Evolutionary conservation across 2,888 invertebrate genomes (phyloP).

Genomic region (Papilio gigon): DNA sequence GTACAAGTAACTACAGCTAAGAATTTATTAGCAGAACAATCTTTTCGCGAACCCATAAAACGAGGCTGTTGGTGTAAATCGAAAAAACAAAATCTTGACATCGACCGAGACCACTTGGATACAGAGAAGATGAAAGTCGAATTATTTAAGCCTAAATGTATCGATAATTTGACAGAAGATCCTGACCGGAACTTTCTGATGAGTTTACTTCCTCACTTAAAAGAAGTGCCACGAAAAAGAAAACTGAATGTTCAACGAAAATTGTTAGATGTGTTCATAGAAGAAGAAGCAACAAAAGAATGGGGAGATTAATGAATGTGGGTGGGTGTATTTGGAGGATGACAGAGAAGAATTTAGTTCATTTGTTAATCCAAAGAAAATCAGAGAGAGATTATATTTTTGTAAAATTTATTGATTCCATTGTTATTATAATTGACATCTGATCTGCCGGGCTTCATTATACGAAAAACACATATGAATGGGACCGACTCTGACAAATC

Average conservation of each 20-base stretch:
- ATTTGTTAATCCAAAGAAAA: too few species aligned
- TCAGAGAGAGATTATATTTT: not conserved
- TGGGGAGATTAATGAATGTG: not conserved
- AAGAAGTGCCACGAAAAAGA: not conserved
- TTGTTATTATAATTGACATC: not conserved
- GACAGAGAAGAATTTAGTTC: too few species aligned
- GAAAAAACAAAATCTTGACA: not conserved
- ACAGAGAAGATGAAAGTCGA: not conserved
- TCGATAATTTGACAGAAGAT: not conserved
- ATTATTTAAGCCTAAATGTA: not conserved
- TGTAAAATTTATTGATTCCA: too few species aligned
- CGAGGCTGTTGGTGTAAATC: not conserved
- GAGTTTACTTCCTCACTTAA: not conserved
- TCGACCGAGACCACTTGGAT: not conserved
- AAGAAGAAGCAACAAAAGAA: not conserved
- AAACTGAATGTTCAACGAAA: not conserved
- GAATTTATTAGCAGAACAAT: slow-evolving; percentile 4
- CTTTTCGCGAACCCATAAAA: not conserved
- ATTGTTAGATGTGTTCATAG: not conserved
- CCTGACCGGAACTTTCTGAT: not conserved
- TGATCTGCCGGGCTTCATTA: not conserved
- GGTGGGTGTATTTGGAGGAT: too few species aligned
- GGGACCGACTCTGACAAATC: not conserved
- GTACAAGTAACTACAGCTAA: not conserved
- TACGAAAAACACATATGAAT: too few species aligned